Evolutionary conservation across 2,888 invertebrate species (phyloP).

Genomic region (Drosophila borealis): DNA sequence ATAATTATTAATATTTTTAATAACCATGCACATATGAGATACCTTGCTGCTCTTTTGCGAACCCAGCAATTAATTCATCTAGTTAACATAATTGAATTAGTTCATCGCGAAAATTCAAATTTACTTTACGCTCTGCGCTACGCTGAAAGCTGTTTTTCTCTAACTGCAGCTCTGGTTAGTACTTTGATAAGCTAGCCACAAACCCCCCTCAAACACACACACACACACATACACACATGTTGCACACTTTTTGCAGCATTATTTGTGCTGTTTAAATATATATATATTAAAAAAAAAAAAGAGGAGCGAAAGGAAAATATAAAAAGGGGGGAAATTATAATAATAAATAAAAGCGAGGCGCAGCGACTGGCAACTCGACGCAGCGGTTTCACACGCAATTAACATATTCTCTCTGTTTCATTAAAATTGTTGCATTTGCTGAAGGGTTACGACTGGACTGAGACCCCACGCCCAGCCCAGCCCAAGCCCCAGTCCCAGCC

Average conservation of each 20-base stretch:
- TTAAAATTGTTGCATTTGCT: constrained; percentile 72
- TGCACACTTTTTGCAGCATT: constrained; percentile 34
- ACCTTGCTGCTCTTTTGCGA: background rate
- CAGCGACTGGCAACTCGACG: constrained; percentile 65
- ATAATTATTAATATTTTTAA: too few species aligned
- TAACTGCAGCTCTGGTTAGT: constrained; percentile 11
- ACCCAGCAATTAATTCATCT: constrained; percentile 35
- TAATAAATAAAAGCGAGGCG: constrained; percentile 70
- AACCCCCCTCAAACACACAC: background rate
- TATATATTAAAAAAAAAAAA: constrained; percentile 3
- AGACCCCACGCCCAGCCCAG: background rate
- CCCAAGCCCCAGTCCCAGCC: background rate
- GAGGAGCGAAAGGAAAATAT: constrained; percentile 31
- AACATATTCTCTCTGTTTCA: constrained; percentile 78
- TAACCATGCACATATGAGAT: background rate
- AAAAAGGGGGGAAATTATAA: constrained; percentile 53
- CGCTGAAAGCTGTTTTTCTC: constrained; percentile 15
- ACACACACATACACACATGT: constrained; percentile 13
- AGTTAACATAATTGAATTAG: constrained; percentile 49
- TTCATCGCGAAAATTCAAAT: constrained; percentile 30
- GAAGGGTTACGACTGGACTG: constrained; percentile 25
- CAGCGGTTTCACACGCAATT: constrained; percentile 79
- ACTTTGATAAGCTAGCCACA: constrained; percentile 15
- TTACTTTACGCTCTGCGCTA: constrained; percentile 1
- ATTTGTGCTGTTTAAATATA: constrained; percentile 41